These are phyloP conservation scores for Andrena camellia DNA, from an alignment of 2,888 invertebrate genomes.

Conservation along the genomic window DNA sequence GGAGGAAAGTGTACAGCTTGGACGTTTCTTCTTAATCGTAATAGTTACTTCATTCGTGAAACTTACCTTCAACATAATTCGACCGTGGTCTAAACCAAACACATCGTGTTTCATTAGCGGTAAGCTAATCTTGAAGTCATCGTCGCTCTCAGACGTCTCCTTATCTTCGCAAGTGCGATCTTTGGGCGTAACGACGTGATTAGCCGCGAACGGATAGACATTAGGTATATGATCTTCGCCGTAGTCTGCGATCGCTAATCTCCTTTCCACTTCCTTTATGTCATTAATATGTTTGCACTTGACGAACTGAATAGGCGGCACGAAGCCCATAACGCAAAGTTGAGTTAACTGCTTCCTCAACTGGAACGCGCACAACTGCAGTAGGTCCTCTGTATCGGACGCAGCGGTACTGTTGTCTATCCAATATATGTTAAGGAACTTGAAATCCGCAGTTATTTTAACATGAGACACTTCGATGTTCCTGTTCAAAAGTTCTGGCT, in stretches of 20 bases:
- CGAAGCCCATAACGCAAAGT: constrained; percentile 90
- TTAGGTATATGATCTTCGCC: constrained; percentile 88
- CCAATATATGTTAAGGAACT: constrained; percentile 91
- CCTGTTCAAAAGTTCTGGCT: constrained; percentile 87
- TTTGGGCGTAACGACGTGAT: constrained; percentile 14
- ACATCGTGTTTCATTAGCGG: constrained; percentile 91
- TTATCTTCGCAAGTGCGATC: constrained; percentile 20
- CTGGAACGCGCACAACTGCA: constrained; percentile 87
- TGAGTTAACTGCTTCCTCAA: constrained; percentile 91
- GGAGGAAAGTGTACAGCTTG: constrained; percentile 21
- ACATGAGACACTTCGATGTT: constrained; percentile 92
- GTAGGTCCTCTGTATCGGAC: constrained; percentile 82
- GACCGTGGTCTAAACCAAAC: constrained; percentile 89
- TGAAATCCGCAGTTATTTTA: constrained; percentile 89
- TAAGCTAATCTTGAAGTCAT: constrained; percentile 84
- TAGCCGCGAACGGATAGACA: neutral
- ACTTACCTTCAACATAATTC: constrained; percentile 87
- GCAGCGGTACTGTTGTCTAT: constrained; percentile 76
- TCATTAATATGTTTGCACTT: constrained; percentile 88
- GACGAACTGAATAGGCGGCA: constrained; percentile 91
- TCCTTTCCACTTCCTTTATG: constrained; percentile 87
- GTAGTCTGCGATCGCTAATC: constrained; percentile 88
- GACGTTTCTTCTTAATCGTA: constrained; percentile 24
- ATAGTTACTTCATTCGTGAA: neutral
- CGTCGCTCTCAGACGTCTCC: constrained; percentile 79